phyloP scores from a whole-genome alignment of 2,113 vertebrate species.

The Eolophus roseicapilla region DNA sequence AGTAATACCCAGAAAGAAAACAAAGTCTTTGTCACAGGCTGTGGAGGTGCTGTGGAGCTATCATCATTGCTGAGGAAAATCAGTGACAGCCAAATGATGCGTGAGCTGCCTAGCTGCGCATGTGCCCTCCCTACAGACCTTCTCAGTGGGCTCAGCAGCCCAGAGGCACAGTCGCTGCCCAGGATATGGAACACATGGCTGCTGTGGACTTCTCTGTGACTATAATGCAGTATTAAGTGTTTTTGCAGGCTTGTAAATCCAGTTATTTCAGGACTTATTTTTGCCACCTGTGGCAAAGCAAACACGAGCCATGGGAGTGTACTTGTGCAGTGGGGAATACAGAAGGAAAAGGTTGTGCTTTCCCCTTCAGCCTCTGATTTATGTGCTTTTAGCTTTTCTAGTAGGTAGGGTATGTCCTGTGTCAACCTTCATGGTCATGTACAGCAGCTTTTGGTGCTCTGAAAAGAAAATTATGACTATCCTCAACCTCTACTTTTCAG shows the following conservation, averaged over 20 bases:
- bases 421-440: not conserved
- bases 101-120: accelerated
- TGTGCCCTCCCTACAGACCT: not conserved
- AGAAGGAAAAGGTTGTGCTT: not conserved
- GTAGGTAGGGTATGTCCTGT: not conserved
- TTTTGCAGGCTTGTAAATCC: not conserved
- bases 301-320: not conserved
- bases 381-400: not conserved
- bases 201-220: not conserved
- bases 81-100: not conserved
- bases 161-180: not conserved
- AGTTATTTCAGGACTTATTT: not conserved
- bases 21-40: not conserved
- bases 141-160: not conserved
- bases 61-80: not conserved
- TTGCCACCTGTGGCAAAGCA: not conserved
- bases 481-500: conserved; percentile 13
- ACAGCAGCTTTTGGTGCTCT: conserved; percentile 10
- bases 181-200: not conserved
- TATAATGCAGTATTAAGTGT: not conserved
- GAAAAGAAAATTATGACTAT: conserved; percentile 52
- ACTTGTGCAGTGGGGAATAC: not conserved
- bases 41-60: not conserved
- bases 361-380: not conserved
- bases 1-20: not conserved